Percentiles rank a stretch among this genome's conserved stretches.
Evolutionary conservation across 2,888 invertebrate species (phyloP).

Genomic region (Volucella bombylans): DNA sequence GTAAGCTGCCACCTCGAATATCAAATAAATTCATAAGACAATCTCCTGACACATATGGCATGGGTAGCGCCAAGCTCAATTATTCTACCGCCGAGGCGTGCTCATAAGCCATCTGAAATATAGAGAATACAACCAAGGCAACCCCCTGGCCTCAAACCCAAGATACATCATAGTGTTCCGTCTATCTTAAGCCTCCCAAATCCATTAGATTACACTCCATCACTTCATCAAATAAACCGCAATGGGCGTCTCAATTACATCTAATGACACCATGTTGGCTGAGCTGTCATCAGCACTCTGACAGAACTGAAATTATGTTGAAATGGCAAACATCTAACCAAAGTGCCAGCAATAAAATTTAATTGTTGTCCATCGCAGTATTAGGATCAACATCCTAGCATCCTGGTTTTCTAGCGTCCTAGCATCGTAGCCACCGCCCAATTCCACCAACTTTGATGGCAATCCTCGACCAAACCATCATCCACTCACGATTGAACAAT

Average conservation of each 20-base stretch:
- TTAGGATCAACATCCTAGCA: slow-evolving; percentile 42
- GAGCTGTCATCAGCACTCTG: slow-evolving; percentile 60
- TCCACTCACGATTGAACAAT: slow-evolving; percentile 48
- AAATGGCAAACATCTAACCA: slow-evolving; percentile 55
- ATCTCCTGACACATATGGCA: slow-evolving; percentile 22
- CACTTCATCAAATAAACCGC: slow-evolving; percentile 67
- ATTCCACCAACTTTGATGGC: too few species aligned
- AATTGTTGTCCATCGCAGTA: slow-evolving; percentile 57
- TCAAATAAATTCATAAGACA: slow-evolving; percentile 24
- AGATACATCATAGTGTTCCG: slow-evolving; percentile 5
- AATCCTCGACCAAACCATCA: too few species aligned
- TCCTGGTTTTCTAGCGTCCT: not conserved
- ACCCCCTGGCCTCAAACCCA: not conserved
- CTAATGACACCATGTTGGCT: slow-evolving; percentile 60
- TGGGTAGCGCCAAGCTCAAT: slow-evolving; percentile 11
- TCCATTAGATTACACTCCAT: slow-evolving; percentile 55
- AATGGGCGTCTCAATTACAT: slow-evolving; percentile 60
- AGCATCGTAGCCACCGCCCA: not conserved
- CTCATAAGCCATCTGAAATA: not conserved
- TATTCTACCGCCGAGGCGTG: not conserved
- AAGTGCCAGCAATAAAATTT: slow-evolving; percentile 63
- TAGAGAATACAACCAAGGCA: slow-evolving; percentile 2
- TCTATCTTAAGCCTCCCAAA: slow-evolving; percentile 18
- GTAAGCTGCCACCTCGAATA: not conserved
- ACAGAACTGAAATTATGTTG: slow-evolving; percentile 49